Evolutionary conservation across 2,888 invertebrate species (phyloP), one percentile per base, ranked within the genome.

Genomic region (Archips crataeganus): DNA sequence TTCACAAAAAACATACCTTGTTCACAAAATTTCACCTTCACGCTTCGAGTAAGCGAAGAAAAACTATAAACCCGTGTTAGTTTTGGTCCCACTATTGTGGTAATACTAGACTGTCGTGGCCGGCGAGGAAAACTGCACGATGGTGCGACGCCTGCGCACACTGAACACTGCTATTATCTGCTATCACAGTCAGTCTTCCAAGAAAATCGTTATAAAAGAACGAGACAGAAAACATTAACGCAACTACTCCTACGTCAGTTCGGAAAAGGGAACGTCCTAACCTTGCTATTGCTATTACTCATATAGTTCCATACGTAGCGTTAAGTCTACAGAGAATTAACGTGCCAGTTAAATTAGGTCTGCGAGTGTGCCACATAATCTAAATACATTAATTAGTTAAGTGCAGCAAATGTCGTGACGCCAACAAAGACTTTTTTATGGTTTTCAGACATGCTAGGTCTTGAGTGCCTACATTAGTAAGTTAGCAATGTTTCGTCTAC

Each of bases 251-350:
- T 78, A 84, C 84, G 82, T 85, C 81, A 83, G 72, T 69, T 75
- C 84, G 86, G 87, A 91, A 92, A 89, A 81, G 80, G 84, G 82
- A 84, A 81, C 82, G 83, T 83, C 77, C 61, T 76, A 79, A 77
- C 81, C 81, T 82, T 80, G 79, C 63, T 68, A 39, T 81, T 80
- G 78, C 63, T 68, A 39, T 68, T 73, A 62, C 63, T 68, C 73
- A 73, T 62, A 15, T 49, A 66, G 11, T 32, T 23, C 57, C n/a
- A 47, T 64, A 51, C 45, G 23, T 63, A 49, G 68, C 34, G 49
- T 32, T 42, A 13, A 45, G 45, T 36, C 57, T 57, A 57, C 57
- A 54, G 39, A 61, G 71, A 66, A 60, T 23, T 60, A 32, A 42
- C 47, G 39, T 10, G 49, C 15, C 11, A 65, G 36, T 65, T n/a